A percentile compares a stretch with the other conserved stretches of the same genome.
phyloP scores from a whole-genome alignment of 2,888 invertebrate species.

The Steinernema carpocapsae region DNA sequence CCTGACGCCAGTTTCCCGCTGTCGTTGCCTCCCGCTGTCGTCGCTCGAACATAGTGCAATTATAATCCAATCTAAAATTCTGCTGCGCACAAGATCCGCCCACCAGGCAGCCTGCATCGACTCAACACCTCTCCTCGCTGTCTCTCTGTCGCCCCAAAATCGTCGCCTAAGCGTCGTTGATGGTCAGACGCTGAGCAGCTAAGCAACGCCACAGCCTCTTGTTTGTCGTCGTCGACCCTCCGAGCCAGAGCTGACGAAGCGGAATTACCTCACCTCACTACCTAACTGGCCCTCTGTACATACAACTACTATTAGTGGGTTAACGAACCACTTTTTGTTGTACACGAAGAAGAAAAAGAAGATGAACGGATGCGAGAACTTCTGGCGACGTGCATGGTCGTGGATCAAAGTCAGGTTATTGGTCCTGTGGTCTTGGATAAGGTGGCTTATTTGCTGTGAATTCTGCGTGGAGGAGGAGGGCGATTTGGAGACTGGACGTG shows the following conservation, averaged over 20 bases:
- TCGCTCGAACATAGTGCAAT: constrained; percentile 6
- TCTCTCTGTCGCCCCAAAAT: neutral
- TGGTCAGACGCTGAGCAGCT: neutral
- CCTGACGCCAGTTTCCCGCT: neutral
- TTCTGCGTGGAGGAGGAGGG: constrained; percentile 41
- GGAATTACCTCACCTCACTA: neutral
- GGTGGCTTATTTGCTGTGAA: constrained; percentile 54
- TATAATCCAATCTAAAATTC: constrained; percentile 27
- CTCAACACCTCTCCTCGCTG: neutral
- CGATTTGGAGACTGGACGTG: constrained; percentile 47
- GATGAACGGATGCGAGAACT: constrained; percentile 40
- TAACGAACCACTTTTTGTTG: constrained; percentile 9
- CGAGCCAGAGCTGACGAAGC: neutral
- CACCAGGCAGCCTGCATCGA: neutral
- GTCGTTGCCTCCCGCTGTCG: neutral
- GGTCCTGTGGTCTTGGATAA: constrained; percentile 48
- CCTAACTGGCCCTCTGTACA: neutral
- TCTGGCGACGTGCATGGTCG: constrained; percentile 44
- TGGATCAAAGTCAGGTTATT: constrained; percentile 46
- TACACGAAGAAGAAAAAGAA: neutral
- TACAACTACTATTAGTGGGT: neutral
- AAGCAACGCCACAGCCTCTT: too few relatives aligned
- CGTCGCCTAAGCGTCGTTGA: neutral
- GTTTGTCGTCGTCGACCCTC: too few relatives aligned
- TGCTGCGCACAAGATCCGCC: too few relatives aligned